Conservation (phyloP, 2,113 vertebrate species). For the Copsychus sechellarum region DNA sequence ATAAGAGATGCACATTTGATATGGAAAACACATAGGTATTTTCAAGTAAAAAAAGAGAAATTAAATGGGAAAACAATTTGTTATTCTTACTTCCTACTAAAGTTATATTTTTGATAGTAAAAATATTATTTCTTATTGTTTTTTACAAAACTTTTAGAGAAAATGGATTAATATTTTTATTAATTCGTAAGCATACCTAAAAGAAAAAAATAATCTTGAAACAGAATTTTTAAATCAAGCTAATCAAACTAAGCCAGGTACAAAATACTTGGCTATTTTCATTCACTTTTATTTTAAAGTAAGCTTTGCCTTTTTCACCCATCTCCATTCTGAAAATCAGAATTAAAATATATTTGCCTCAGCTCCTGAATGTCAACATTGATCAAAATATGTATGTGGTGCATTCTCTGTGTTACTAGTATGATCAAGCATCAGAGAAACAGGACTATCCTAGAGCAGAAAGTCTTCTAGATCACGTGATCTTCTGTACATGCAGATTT, state of each 20-base stretch:
- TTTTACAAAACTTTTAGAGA: neutral
- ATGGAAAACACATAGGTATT: neutral
- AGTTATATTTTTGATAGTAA: neutral
- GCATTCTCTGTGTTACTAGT: neutral
- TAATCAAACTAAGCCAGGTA: neutral
- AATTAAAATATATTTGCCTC: neutral
- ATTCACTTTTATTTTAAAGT: neutral
- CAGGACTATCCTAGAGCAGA: neutral
- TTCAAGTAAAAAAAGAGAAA: neutral
- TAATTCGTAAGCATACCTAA: rapidly evolving
- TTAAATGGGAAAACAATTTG: neutral
- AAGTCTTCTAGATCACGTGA: neutral
- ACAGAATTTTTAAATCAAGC: neutral
- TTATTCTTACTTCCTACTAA: neutral
- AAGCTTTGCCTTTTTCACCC: neutral
- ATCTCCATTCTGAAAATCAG: neutral
- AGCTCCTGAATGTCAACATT: neutral
- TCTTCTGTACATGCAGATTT: neutral
- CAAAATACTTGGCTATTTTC: neutral
- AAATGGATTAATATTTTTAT: neutral
- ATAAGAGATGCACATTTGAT: neutral
- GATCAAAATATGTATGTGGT: neutral
- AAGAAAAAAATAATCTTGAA: neutral
- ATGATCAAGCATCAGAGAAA: neutral
- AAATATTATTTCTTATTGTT: neutral